These are phyloP conservation scores for Haliclona indistincta DNA, from an alignment of 37 sponge, comb jelly and placozoan species.

Conservation along the genomic window DNA sequence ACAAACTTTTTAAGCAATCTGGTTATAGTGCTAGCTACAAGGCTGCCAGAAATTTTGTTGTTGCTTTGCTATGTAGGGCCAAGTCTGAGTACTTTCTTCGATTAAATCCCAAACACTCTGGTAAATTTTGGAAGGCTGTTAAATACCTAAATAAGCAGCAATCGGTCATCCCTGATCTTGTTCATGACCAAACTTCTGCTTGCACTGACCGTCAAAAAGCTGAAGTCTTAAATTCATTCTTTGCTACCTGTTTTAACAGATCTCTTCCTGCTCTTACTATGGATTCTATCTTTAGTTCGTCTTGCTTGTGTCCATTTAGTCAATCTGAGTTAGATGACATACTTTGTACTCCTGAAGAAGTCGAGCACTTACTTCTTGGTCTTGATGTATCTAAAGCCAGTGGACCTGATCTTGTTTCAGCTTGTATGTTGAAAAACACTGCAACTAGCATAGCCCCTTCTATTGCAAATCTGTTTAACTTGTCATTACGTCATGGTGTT, in stretches of 20 bases:
- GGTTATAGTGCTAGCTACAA: background rate
- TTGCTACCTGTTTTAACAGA: background rate
- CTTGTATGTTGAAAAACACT: no score
- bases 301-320: no score
- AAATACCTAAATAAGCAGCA: conserved; percentile 1
- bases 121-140: conserved; percentile 5
- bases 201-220: conserved; percentile 1
- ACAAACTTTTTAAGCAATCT: no score
- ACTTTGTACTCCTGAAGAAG: conserved; percentile 9
- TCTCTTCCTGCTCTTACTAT: no score
- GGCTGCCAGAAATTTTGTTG: background rate
- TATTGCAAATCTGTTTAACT: no score
- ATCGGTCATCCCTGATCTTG: conserved; percentile 1
- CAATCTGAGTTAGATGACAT: background rate
- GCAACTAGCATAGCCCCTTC: no score
- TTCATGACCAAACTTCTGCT: background rate
- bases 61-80: background rate
- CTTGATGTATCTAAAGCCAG: background rate
- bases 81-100: conserved; percentile 3
- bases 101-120: background rate
- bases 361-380: background rate
- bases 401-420: no score
- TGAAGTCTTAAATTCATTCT: background rate
- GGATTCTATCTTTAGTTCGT: no score
- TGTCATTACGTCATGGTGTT: no score